Evolutionary conservation across 2,113 vertebrate species (phyloP).

Genomic region (Crotalus viridis): DNA sequence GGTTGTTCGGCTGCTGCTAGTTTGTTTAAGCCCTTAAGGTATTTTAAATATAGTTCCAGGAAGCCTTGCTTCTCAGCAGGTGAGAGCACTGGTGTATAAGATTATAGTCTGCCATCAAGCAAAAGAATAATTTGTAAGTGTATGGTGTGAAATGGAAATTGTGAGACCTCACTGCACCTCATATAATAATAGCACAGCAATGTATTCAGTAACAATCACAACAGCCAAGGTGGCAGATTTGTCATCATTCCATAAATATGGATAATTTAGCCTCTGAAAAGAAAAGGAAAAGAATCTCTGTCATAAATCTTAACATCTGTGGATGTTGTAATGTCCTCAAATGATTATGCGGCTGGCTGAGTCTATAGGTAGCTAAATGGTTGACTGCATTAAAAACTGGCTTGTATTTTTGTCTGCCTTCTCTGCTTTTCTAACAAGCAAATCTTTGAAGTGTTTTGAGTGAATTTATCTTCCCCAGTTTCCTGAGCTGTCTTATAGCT

Average conservation of each 20-base stretch:
- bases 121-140: slow-evolving; percentile 26
- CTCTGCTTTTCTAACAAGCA: not conserved
- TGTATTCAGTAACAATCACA: slow-evolving; percentile 2
- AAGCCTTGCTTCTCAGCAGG: slow-evolving; percentile 36
- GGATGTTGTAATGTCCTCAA: not conserved
- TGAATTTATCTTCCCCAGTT: not conserved
- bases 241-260: not conserved
- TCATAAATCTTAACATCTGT: not conserved
- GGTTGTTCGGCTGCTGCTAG: not conserved
- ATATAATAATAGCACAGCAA: not conserved
- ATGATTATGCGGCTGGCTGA: not conserved
- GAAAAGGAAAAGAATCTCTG: not conserved
- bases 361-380: not conserved
- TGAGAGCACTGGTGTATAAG: slow-evolving; percentile 27
- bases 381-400: slow-evolving; percentile 18
- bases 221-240: not conserved
- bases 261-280: not conserved
- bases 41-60: slow-evolving; percentile 38
- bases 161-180: slow-evolving; percentile 27
- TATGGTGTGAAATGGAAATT: slow-evolving; percentile 11
- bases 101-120: slow-evolving; percentile 2
- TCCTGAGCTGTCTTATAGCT: not conserved
- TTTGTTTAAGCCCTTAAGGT: slow-evolving; percentile 37
- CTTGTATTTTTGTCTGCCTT: not conserved
- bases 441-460: not conserved